Conservation (phyloP, 1,140 invertebrate genomes). For the Pteromalus puparum region DNA sequence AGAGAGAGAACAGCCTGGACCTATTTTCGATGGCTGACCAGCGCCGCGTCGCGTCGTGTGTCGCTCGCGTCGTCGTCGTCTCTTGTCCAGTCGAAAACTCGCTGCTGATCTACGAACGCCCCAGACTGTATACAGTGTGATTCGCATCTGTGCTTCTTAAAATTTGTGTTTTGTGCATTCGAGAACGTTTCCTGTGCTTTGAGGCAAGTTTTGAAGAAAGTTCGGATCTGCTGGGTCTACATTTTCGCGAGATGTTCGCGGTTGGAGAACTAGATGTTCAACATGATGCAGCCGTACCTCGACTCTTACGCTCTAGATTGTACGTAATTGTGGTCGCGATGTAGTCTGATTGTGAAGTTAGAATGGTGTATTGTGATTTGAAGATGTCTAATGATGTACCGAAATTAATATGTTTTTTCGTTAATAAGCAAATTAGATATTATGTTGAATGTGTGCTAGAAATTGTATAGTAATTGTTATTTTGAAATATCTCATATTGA, state of each 20-base stretch:
- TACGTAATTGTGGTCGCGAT: constrained; percentile 20
- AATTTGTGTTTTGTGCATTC: neutral
- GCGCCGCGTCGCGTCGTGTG: neutral
- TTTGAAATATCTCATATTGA: neutral
- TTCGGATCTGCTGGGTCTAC: neutral
- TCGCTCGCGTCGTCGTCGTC: neutral
- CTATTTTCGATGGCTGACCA: constrained; percentile 49
- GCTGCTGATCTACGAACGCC: neutral
- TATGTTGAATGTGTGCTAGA: neutral
- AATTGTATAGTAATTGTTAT: neutral
- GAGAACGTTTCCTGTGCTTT: neutral
- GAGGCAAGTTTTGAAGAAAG: neutral
- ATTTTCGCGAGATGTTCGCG: constrained; percentile 32
- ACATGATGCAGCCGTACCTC: constrained; percentile 49
- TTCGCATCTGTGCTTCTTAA: neutral
- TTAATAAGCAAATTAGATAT: neutral
- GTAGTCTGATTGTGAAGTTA: neutral
- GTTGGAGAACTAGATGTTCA: neutral
- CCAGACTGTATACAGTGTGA: neutral
- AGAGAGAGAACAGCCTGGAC: constrained; percentile 27
- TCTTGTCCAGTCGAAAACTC: constrained; percentile 39
- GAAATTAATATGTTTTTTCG: neutral
- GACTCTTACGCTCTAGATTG: constrained; percentile 46
- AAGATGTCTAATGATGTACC: neutral
- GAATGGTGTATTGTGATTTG: neutral